These are phyloP conservation scores for Passer domesticus DNA, from an alignment of 2,113 vertebrate genomes.

Conservation along the genomic window DNA sequence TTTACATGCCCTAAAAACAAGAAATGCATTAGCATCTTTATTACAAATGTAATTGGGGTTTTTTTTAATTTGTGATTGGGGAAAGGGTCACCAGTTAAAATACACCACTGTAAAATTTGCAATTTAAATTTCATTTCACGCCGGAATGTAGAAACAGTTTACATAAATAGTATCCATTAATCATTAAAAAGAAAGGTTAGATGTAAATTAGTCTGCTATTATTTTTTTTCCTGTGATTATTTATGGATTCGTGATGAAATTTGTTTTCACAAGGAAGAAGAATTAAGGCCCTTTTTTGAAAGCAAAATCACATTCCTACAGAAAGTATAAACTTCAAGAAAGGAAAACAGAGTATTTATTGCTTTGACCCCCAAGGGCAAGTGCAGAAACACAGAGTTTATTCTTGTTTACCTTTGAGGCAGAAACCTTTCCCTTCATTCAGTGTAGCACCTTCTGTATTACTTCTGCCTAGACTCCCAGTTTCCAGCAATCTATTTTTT, in stretches of 20 bases:
- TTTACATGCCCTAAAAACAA: constrained; percentile 66
- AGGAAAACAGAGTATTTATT: constrained; percentile 3
- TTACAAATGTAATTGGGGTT: constrained; percentile 78
- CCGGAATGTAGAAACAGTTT: constrained; percentile 75
- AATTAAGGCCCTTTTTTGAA: constrained; percentile 52
- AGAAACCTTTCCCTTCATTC: background rate
- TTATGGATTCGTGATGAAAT: constrained; percentile 64
- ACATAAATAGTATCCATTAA: constrained; percentile 81
- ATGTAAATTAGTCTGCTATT: constrained; percentile 74
- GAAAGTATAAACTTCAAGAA: constrained; percentile 31
- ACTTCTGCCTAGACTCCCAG: background rate
- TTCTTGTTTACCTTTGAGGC: background rate
- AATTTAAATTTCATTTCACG: constrained; percentile 84
- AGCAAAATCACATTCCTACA: constrained; percentile 43
- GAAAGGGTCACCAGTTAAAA: constrained; percentile 78
- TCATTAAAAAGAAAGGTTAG: constrained; percentile 81
- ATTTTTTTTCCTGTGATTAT: constrained; percentile 72
- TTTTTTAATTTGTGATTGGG: constrained; percentile 70
- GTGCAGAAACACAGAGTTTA: background rate
- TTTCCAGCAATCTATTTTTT: background rate
- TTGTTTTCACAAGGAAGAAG: constrained; percentile 52
- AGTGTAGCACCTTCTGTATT: background rate
- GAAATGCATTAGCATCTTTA: constrained; percentile 82
- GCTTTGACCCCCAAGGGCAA: background rate
- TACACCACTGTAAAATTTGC: constrained; percentile 78